Base-by-base conservation (phyloP, 2,888 invertebrate genomes). In the Polydrusus cervinus region DNA sequence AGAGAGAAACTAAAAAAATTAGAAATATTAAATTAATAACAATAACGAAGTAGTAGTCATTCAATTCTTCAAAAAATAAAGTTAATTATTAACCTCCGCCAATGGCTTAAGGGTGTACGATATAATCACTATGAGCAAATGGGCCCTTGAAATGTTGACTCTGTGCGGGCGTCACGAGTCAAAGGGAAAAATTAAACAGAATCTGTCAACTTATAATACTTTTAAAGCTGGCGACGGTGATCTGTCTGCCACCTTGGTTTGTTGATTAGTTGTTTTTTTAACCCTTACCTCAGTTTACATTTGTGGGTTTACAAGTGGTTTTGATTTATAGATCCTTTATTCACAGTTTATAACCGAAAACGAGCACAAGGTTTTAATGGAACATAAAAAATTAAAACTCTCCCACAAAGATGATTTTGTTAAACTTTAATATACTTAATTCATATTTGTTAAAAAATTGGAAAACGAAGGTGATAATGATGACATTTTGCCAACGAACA, bases 161-260 rank as follows among this genome's bases (percentile, higher is more conserved):
- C 53, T 60, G 80, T 81, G 83, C 82, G 83, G 83, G 83, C 80
- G 83, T 81, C 81, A 79, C 81, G 78, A 79, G 82, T 83, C 83
- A 85, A 84, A 84, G 82, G 80, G 75, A 78, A 79, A 78, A 78
- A 81, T 76, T 79, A 82, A 82, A 82, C 83, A 83, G 83, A 82
- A 81, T 81, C 83, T 83, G 81, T 82, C 81, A 80, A 80, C 83
- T 80, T 82, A 72, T 68, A 62, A 78, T 76, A 57, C 76, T 76
- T 69, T 79, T 80, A 78, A 78, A 71, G 74, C 72, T 77, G 79
- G 79, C 78, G 79, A 78, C 78, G 73, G 73, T 72, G 69, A 68
- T 71, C 71, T 68, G 70, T 71, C 78, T 73, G 76, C 75, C 76
- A 76, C 76, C 76, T 79, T 57, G 74, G 57, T 77, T 74, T 77